Percentiles rank a stretch among this genome's conserved stretches.
phyloP scores from a whole-genome alignment of 2,888 invertebrate species.

The Sisyra nigra region DNA sequence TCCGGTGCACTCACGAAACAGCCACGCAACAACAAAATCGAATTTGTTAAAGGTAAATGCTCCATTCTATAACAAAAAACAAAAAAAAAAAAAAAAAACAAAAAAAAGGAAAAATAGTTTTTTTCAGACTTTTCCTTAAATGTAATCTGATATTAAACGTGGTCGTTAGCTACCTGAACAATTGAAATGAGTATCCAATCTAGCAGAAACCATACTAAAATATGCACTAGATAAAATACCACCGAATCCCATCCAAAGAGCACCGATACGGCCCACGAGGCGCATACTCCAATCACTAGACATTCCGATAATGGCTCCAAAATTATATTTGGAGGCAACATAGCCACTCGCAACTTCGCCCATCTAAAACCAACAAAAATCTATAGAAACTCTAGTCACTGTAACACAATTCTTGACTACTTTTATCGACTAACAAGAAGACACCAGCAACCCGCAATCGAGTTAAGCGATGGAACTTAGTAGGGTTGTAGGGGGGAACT shows the following conservation, averaged over 20 bases:
- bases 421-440: background rate
- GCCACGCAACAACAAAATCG: slow-evolving; percentile 89
- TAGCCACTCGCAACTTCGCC: slow-evolving; percentile 89
- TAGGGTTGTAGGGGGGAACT: no score
- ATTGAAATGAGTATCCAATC: slow-evolving; percentile 86
- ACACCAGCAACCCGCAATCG: no score
- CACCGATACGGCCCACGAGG: slow-evolving; percentile 71
- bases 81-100: background rate
- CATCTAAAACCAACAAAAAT: slow-evolving; percentile 65
- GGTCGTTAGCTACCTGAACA: slow-evolving; percentile 60
- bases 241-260: slow-evolving; percentile 80
- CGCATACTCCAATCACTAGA: slow-evolving; percentile 79
- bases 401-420: background rate
- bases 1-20: slow-evolving; percentile 81
- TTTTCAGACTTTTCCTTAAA: no score
- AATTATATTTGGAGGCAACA: slow-evolving; percentile 82
- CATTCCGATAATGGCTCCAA: slow-evolving; percentile 94
- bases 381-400: no score
- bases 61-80: slow-evolving; percentile 49
- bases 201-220: slow-evolving; percentile 86
- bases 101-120: no score
- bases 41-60: slow-evolving; percentile 87
- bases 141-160: no score
- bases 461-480: no score
- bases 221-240: slow-evolving; percentile 84